Evolutionary conservation across 2,113 vertebrate species (phyloP), one percentile per base, ranked within the genome.

Genomic region (Daboia siamensis): DNA sequence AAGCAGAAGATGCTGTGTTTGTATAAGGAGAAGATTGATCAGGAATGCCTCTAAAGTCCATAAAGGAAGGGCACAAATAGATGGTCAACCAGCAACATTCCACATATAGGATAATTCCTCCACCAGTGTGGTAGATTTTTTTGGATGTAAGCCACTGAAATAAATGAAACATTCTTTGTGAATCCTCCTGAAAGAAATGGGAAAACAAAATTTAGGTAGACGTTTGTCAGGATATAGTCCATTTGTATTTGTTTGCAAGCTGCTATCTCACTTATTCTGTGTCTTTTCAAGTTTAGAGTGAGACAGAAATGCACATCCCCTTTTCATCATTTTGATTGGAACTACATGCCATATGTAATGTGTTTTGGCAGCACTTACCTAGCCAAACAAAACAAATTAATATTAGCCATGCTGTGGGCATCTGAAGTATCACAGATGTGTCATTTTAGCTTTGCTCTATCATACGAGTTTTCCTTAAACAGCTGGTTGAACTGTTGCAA

Each of bases 341-440:
- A 96, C 96, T 95, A 95, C 95, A 94, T 94, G 94, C 97, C 97
- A 94, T 94, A 94, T 93, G 93, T 97, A 97, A 97, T 96, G 93
- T 90, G 93, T 96, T 96, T 96, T 97, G 97, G 97, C 97, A 97
- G 95, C 95, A 95, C 95, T 96, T 97, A 97, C 96, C 97, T 97
- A 97, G 97, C 97, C 97, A 97, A 97, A 97, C 96, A 97, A 97
- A 97, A 97, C 97, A 98, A 98, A 98, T 97, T 97, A 97, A 97
- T 97, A 97, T 97, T 96, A 95, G 97, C 96, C 96, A 96, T 95
- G 95, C 96, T 95, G 97, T 97, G 96, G 95, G 96, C 96, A 96
- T 96, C 97, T 96, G 97, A 97, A 97, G 95, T 96, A 96, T 97
- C 97, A 97, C 96, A 97, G 95, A 97, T 93, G 84, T 96, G 97